Conservation (phyloP, 2,888 invertebrate genomes). For the Lasioglossum calceatum region DNA sequence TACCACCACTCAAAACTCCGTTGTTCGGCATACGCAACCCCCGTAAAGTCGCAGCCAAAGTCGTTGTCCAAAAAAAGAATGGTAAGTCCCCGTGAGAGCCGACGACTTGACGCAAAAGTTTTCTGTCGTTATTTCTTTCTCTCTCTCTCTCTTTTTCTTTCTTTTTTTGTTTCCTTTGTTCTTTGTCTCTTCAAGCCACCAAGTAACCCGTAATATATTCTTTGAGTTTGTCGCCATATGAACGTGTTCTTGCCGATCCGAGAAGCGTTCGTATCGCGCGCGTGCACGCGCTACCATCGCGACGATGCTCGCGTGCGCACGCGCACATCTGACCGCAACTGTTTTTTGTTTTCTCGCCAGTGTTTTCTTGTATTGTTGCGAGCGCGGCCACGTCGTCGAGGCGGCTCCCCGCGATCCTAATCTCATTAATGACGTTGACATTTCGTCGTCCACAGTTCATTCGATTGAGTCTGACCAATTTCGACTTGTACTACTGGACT, state of each 20-base stretch:
- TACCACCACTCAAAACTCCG: constrained; percentile 84
- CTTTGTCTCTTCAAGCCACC: constrained; percentile 47
- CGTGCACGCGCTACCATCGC: neutral
- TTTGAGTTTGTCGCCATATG: constrained; percentile 4
- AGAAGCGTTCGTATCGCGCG: neutral
- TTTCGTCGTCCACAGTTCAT: too few relatives aligned
- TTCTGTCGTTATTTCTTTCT: constrained; percentile 4
- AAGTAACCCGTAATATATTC: constrained; percentile 53
- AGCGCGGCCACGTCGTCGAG: constrained; percentile 39
- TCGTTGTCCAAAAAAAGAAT: constrained; percentile 85
- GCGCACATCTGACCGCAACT: neutral
- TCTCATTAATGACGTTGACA: neutral
- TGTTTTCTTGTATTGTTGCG: constrained; percentile 50
- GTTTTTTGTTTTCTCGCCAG: constrained; percentile 49
- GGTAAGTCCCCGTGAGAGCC: constrained; percentile 83
- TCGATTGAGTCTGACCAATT: neutral
- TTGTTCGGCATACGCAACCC: constrained; percentile 83
- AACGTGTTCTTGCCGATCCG: constrained; percentile 7
- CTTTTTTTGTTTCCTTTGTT: neutral
- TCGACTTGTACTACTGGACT: too few relatives aligned
- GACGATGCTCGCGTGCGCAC: neutral
- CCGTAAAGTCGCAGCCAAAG: constrained; percentile 85
- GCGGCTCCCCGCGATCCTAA: constrained; percentile 31
- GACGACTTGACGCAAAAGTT: constrained; percentile 82
- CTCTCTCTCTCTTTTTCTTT: neutral